Conservation (phyloP, 2,797 vertebrate genomes). For the Amblyraja radiata region DNA sequence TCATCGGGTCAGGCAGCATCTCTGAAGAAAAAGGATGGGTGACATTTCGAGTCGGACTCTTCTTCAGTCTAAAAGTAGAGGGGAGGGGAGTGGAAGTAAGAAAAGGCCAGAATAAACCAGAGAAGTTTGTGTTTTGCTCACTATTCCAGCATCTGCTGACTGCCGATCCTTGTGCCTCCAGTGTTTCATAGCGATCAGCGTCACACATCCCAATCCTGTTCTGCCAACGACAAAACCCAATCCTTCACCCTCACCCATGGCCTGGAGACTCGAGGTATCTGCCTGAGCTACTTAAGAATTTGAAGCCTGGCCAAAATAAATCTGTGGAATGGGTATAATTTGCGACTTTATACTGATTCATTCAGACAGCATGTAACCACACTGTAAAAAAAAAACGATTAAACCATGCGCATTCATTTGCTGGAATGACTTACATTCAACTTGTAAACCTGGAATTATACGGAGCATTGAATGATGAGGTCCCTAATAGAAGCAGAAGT, state of each 20-base stretch:
- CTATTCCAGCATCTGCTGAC: too few relatives aligned
- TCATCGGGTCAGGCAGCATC: too few relatives aligned
- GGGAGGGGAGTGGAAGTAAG: too few relatives aligned
- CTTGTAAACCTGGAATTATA: constrained; percentile 33
- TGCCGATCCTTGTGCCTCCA: too few relatives aligned
- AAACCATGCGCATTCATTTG: constrained; percentile 15
- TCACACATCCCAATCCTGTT: neutral
- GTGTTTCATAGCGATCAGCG: neutral
- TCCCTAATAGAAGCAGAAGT: constrained; percentile 31
- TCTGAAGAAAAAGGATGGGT: too few relatives aligned
- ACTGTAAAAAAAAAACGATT: constrained; percentile 29
- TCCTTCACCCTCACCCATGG: neutral
- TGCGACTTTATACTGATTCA: constrained; percentile 10
- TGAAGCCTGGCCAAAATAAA: constrained; percentile 18
- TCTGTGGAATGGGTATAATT: constrained; percentile 3
- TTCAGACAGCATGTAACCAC: constrained; percentile 22
- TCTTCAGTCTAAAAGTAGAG: too few relatives aligned
- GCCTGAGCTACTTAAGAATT: neutral
- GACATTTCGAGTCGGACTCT: too few relatives aligned
- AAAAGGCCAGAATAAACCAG: too few relatives aligned
- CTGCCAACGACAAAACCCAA: neutral
- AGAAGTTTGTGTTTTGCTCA: too few relatives aligned
- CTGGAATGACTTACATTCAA: constrained; percentile 7
- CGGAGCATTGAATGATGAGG: constrained; percentile 35
- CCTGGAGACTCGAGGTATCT: neutral